Evolutionary conservation across 2,797 vertebrate species (phyloP).

Genomic region (Crocodylus rhombifer): DNA sequence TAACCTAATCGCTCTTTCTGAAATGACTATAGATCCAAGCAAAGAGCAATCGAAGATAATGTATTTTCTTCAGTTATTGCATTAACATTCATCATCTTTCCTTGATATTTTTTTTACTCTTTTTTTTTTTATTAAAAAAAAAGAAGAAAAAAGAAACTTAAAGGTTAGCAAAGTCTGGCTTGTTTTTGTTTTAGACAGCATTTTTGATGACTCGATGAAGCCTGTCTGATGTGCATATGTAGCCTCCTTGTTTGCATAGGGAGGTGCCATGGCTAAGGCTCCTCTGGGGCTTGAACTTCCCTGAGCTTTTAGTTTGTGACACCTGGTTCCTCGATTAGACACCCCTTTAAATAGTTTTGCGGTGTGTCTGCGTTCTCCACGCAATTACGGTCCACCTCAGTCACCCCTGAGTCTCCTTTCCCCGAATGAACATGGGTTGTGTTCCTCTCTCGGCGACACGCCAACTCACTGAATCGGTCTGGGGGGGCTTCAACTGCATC

Average conservation of each 20-base stretch:
- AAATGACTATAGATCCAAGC: constrained; percentile 70
- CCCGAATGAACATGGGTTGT: neutral
- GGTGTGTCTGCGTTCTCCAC: neutral
- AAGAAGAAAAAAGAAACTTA: neutral
- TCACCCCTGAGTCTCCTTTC: neutral
- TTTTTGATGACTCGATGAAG: constrained; percentile 9
- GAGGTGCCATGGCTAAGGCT: neutral
- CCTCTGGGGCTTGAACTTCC: constrained; percentile 57
- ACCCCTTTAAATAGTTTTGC: neutral
- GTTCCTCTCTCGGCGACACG: neutral
- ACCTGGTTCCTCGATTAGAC: constrained; percentile 40
- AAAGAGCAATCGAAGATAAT: constrained; percentile 53
- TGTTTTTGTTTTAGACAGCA: constrained; percentile 5
- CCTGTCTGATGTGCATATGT: neutral
- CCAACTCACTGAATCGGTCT: constrained; percentile 3
- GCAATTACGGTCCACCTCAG: neutral
- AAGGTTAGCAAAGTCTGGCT: constrained; percentile 33
- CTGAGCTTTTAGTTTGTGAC: constrained; percentile 4
- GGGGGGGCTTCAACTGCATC: neutral
- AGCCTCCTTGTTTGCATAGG: neutral
- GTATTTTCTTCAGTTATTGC: constrained; percentile 57
- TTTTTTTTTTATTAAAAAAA: neutral
- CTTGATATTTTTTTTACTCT: neutral
- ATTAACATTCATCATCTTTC: constrained; percentile 59
- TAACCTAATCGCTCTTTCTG: constrained; percentile 43